Conservation (phyloP, 2,113 vertebrate species). For the Channa argus region DNA sequence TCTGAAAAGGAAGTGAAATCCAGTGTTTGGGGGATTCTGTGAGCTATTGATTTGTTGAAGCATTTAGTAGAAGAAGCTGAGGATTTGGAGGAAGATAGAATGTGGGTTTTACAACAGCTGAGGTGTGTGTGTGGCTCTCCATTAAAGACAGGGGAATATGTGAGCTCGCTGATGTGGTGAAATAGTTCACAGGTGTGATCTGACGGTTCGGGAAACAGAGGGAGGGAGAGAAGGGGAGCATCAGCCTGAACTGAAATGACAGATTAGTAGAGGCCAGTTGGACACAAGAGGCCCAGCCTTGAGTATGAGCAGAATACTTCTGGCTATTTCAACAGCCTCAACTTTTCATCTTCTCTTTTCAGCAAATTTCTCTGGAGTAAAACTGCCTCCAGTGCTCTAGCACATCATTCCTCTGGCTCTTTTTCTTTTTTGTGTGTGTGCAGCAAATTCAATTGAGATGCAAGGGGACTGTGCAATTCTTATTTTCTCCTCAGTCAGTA, state of each 20-base stretch:
- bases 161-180: conserved; percentile 70
- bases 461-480: conserved; percentile 36
- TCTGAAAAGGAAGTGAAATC: conserved; percentile 48
- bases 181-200: conserved; percentile 82
- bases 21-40: conserved; percentile 51
- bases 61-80: conserved; percentile 60
- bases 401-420: conserved; percentile 18
- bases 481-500: conserved; percentile 38
- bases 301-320: conserved; percentile 46
- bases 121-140: conserved; percentile 36
- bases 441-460: conserved; percentile 40
- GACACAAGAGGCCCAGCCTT: conserved; percentile 46
- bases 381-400: conserved; percentile 11
- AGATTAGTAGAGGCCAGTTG: conserved; percentile 62
- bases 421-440: neutral
- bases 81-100: conserved; percentile 49
- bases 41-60: conserved; percentile 68
- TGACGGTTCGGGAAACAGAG: conserved; percentile 65
- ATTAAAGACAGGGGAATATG: conserved; percentile 53
- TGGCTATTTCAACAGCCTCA: conserved; percentile 37
- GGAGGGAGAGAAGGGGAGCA: conserved; percentile 3
- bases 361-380: conserved; percentile 48
- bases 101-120: conserved; percentile 48
- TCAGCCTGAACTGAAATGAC: conserved; percentile 70
- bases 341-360: conserved; percentile 42